Conservation (phyloP, 2,888 invertebrate species). For the Drosophila paranaensis region DNA sequence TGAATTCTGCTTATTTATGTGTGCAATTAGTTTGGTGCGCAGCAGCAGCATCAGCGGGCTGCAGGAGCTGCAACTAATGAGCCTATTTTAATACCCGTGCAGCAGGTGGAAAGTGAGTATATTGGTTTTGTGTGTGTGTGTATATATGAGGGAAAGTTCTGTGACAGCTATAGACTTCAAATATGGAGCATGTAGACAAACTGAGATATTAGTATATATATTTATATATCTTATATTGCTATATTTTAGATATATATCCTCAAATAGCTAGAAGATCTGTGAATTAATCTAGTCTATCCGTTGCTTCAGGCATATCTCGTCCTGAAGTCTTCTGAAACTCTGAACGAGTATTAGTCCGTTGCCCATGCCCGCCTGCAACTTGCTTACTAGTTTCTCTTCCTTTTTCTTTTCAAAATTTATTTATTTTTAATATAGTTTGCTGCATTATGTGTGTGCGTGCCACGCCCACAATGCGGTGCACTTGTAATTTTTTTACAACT, state of each 20-base stretch:
- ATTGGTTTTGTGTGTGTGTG: not conserved
- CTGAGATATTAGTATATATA: too few relatives aligned
- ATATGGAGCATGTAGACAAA: too few relatives aligned
- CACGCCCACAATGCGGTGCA: slow-evolving; percentile 16
- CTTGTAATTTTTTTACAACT: slow-evolving; percentile 76
- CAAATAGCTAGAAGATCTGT: too few relatives aligned
- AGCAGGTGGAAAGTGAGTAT: not conserved
- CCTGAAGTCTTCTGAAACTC: not conserved
- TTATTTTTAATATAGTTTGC: slow-evolving; percentile 72
- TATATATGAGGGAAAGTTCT: too few relatives aligned
- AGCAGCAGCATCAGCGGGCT: not conserved
- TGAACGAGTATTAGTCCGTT: not conserved
- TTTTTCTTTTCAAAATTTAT: slow-evolving; percentile 68
- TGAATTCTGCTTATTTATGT: slow-evolving; percentile 66
- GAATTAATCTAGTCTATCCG: too few relatives aligned
- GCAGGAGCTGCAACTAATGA: slow-evolving; percentile 41
- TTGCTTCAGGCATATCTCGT: too few relatives aligned
- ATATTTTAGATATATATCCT: too few relatives aligned
- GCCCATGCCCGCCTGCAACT: not conserved
- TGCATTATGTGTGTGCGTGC: slow-evolving; percentile 4
- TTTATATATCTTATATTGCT: too few relatives aligned
- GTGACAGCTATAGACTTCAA: too few relatives aligned
- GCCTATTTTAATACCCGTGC: slow-evolving; percentile 28
- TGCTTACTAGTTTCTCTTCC: not conserved
- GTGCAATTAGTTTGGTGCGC: slow-evolving; percentile 64